Conservation (phyloP, 2,888 invertebrate species). For the Temnothorax unifasciatus region DNA sequence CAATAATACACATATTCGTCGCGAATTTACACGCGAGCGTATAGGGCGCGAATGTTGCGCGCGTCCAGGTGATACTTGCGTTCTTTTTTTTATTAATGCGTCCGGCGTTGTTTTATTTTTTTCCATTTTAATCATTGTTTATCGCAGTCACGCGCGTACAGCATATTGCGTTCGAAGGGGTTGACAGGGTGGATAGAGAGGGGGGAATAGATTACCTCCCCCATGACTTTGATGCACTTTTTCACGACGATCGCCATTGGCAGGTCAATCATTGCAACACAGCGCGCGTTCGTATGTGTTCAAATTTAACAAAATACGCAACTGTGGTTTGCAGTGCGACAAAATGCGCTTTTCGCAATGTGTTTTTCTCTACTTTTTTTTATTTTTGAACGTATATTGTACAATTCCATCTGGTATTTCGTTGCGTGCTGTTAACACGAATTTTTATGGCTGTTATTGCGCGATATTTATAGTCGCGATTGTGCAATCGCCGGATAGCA, state of each 20-base stretch:
- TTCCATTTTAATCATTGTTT: conserved; percentile 69
- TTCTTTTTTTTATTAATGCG: conserved; percentile 47
- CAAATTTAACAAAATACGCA: conserved; percentile 45
- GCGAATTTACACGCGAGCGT: conserved; percentile 65
- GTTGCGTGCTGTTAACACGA: conserved; percentile 42
- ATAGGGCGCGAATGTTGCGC: conserved; percentile 45
- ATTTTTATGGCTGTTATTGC: conserved; percentile 38
- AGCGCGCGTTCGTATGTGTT: conserved; percentile 3
- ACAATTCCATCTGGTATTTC: conserved; percentile 30
- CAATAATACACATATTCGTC: conserved; percentile 74
- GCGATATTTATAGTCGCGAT: conserved; percentile 43
- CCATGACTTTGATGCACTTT: conserved; percentile 45
- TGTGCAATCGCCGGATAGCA: conserved; percentile 44
- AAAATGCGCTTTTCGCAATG: conserved; percentile 39
- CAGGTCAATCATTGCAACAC: conserved; percentile 58
- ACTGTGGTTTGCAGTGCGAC: conserved; percentile 42
- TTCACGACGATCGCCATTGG: conserved; percentile 24
- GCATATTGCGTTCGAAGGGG: conserved; percentile 33
- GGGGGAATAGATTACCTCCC: conserved; percentile 28
- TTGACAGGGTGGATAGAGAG: background rate
- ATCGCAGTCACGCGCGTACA: conserved; percentile 59
- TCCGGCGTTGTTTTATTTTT: conserved; percentile 38
- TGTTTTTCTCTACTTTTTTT: conserved; percentile 21
- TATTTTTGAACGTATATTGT: conserved; percentile 35
- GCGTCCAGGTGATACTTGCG: conserved; percentile 27